These are phyloP conservation scores for Eristalinus sepulchralis DNA, from an alignment of 2,888 invertebrate genomes.

Conservation along the genomic window DNA sequence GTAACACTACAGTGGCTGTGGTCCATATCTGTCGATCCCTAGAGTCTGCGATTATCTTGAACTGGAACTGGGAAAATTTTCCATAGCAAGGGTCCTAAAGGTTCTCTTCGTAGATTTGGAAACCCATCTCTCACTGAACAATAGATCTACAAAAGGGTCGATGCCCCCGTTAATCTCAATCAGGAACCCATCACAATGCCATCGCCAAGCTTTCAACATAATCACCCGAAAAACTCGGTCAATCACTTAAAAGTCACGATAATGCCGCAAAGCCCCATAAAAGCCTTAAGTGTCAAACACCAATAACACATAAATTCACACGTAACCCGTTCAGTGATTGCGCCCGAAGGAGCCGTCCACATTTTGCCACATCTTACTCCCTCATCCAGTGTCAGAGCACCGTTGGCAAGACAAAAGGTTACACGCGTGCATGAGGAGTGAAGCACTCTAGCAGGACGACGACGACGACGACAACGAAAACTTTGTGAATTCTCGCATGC, in stretches of 20 bases:
- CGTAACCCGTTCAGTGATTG: constrained; percentile 28
- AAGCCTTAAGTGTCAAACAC: constrained; percentile 48
- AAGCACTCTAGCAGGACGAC: constrained; percentile 19
- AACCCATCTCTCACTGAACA: no score
- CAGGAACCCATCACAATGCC: no score
- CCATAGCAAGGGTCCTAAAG: no score
- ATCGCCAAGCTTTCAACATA: not conserved
- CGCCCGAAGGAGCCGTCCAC: constrained; percentile 27
- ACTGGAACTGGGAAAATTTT: no score
- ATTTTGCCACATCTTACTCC: constrained; percentile 44
- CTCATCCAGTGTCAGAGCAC: not conserved
- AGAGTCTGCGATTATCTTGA: no score
- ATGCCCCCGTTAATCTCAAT: no score
- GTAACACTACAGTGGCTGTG: no score
- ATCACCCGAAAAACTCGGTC: not conserved
- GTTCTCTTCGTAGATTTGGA: no score
- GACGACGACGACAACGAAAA: not conserved
- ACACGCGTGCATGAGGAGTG: not conserved
- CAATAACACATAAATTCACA: constrained; percentile 61
- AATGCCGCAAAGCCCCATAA: constrained; percentile 47
- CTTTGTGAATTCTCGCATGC: constrained; percentile 47
- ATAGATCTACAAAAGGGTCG: no score
- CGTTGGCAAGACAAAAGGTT: not conserved
- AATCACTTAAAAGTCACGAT: constrained; percentile 42
- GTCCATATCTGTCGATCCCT: no score